Base-by-base conservation (phyloP, 1,140 invertebrate species). In the Galleria mellonella region DNA sequence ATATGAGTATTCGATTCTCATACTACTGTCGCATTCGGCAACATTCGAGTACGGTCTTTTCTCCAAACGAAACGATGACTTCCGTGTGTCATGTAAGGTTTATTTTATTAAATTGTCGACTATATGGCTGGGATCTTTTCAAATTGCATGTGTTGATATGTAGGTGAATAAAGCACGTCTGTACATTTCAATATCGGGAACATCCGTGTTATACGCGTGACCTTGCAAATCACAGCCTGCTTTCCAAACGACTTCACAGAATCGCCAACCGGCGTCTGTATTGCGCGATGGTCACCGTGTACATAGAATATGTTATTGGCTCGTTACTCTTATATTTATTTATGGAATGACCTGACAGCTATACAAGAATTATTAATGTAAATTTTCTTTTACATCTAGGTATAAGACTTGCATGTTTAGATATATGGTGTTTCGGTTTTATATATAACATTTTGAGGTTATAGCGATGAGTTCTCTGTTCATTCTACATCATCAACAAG, bases 131-230 rank as follows among this genome's bases (percentile, higher is more conserved):
- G 58, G 65, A 73, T 77, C 74, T 78, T 83, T 83, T 84, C 60
- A 75, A 77, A 72, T 81, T 74, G 71, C 67, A 72, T 72, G 68
- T 72, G 72, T 72, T 81, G 74, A 83, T 83, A 84, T 79, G 78
- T 83, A 79, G 81, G 81, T 84, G 81, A 84, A 83, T 84, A 84
- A 84, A 84, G 81, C 73, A 81, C 76, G 78, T 78, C 74, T 83
- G 69, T 84, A 84, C 81, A 84, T 84, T 84, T 81, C 78, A 84
- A 84, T 84, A 84, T 84, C 78, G 76, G 75, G 78, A 83, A 84
- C 81, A 84, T 84, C 81, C 81, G 81, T 83, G 78, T 84, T 83
- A 84, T 83, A 75, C 75, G 78, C 74, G 78, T 83, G 81, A 84
- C 81, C 81, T 84, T 84, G 81, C 81, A 84, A 83, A 83, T 83